phyloP scores from a whole-genome alignment of 2,113 vertebrate species.

The Pelusios castaneus region DNA sequence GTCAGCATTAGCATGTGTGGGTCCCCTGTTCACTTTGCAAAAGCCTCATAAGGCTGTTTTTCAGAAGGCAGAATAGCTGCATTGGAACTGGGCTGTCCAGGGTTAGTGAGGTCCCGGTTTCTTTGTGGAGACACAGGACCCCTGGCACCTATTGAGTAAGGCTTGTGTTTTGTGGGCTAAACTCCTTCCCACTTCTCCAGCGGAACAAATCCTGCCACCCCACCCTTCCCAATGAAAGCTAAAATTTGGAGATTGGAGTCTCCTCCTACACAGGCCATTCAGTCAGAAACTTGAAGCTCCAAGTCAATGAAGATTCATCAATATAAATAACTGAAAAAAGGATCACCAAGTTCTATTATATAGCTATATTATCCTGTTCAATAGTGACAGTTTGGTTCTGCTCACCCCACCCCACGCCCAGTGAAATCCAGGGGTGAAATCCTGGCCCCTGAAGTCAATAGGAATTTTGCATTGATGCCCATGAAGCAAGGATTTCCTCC shows the following conservation, averaged over 20 bases:
- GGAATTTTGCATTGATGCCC: not conserved
- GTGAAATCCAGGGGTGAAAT: not conserved
- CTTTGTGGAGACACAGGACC: not conserved
- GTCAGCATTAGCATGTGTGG: not conserved
- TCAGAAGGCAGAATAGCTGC: not conserved
- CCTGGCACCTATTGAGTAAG: not conserved
- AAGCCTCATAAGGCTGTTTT: not conserved
- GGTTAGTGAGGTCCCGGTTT: not conserved
- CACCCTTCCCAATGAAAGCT: not conserved
- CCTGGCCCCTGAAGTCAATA: not conserved
- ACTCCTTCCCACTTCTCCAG: not conserved
- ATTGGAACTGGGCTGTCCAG: not conserved
- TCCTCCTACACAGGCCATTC: not conserved
- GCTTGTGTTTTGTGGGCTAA: not conserved
- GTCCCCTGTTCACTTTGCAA: conserved; percentile 17
- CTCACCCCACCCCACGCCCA: not conserved
- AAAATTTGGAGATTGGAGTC: not conserved
- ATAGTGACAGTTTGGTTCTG: not conserved
- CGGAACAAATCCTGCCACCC: not conserved
- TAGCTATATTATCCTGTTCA: not conserved
- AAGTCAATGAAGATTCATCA: not conserved
- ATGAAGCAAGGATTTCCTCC: not conserved
- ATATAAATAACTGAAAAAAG: not conserved
- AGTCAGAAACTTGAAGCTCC: not conserved
- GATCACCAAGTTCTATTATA: not conserved